Percentiles rank a stretch among this genome's conserved stretches.
phyloP scores from a whole-genome alignment of 53 echinoderm and acorn worm species.

The Mesocentrotus franciscanus region DNA sequence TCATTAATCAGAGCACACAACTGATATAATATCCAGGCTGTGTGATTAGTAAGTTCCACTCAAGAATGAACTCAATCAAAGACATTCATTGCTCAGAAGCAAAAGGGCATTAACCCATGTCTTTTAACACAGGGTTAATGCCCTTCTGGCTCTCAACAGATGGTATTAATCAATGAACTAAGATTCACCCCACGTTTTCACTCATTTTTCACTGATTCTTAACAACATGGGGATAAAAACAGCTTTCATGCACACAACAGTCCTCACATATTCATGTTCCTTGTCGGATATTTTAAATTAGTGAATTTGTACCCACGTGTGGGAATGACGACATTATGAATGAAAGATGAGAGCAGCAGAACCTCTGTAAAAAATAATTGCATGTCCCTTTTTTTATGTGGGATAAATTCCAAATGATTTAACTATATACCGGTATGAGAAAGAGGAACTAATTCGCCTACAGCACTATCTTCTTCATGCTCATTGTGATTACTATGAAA shows the following conservation, averaged over 20 bases:
- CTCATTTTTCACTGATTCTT: background rate
- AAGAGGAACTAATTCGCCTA: too few relatives aligned
- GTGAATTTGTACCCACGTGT: background rate
- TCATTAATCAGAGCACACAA: background rate
- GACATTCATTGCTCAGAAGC: background rate
- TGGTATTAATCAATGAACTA: background rate
- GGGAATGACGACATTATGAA: background rate
- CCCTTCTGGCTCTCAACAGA: too few relatives aligned
- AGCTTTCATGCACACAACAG: background rate
- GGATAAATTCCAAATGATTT: background rate
- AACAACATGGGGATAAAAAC: background rate
- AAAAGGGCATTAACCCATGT: too few relatives aligned
- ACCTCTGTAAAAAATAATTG: too few relatives aligned
- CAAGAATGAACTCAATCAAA: background rate
- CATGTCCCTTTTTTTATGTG: background rate
- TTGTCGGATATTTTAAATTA: slow-evolving; percentile 37
- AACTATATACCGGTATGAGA: background rate
- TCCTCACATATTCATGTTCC: background rate
- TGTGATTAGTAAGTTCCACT: slow-evolving; percentile 15
- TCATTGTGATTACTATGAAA: too few relatives aligned
- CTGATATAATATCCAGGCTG: background rate
- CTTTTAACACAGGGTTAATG: too few relatives aligned
- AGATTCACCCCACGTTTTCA: slow-evolving; percentile 1
- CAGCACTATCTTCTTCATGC: too few relatives aligned
- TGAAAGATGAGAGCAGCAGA: background rate